Evolutionary conservation across 1,140 invertebrate genomes (phyloP), one percentile per base, ranked within the genome.

Genomic region (Lasioglossum baleicum): DNA sequence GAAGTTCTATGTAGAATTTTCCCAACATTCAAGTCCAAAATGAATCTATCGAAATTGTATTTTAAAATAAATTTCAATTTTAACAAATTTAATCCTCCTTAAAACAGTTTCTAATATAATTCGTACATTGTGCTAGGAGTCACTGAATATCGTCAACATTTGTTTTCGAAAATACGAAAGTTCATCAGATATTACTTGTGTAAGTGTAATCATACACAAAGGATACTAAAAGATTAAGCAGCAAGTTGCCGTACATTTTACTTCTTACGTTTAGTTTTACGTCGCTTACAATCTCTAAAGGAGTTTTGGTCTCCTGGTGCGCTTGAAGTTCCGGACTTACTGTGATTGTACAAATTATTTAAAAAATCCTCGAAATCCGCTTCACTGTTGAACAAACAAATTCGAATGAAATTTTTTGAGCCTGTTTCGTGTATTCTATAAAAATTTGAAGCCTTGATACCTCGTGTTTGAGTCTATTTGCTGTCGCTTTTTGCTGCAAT

Each of bases 321-420:
- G 80, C 82, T 89, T 63, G 89, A 75, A 70, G 86, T 83, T 60
- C 90, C 90, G 69, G 91, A 81, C 84, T 93, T 93, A 75, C 87
- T 92, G 17, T 92, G 91, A 61, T 93, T 94, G 87, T 95, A 95
- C 60, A 95, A 89, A 90, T 94, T 94, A 86, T 95, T 95, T 81
- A 95, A 90, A 87, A 95, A 94, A 83, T 95, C 94, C 87, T 95
- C 95, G 67, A 95, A 91, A 90, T 95, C 94, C 63, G 94, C 94
- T 88, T 95, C 95, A 70, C 95, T 95, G 84, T 65, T 90, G 44
- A 58, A 63, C 66, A 48, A 7, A 5, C 63, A 56, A 74, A 70
- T 53, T 66, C 31, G 40, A 8, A 8, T 58, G 8, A 48, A 11
- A 63, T 20, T 63, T 26, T 22, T 13, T 10, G 42, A 66, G n/a